These are phyloP conservation scores for Papilio gigon DNA, from an alignment of 2,888 invertebrate species.

Conservation along the genomic window DNA sequence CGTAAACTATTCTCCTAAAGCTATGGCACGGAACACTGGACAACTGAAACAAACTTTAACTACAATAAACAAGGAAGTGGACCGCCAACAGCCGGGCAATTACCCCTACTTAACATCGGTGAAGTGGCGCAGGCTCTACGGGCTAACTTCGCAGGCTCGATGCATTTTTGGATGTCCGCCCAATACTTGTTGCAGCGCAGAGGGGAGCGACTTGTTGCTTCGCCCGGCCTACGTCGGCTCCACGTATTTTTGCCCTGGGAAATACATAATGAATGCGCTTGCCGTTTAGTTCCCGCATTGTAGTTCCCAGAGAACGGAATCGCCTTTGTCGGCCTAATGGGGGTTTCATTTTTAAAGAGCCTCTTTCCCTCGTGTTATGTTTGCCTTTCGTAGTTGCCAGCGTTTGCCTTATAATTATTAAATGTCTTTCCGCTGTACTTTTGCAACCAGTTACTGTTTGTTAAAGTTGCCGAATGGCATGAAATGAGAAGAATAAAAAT, in stretches of 20 bases:
- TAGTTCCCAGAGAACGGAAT: slow-evolving; percentile 59
- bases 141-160: slow-evolving; percentile 68
- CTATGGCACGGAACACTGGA: background rate
- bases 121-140: slow-evolving; percentile 52
- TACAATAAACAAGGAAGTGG: slow-evolving; percentile 29
- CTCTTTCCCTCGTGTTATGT: slow-evolving; percentile 27
- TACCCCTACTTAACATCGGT: slow-evolving; percentile 54
- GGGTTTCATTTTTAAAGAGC: slow-evolving; percentile 52
- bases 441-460: background rate
- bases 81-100: slow-evolving; percentile 43
- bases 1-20: background rate
- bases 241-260: slow-evolving; percentile 73
- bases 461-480: background rate
- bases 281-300: slow-evolving; percentile 67
- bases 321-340: slow-evolving; percentile 47
- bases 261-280: slow-evolving; percentile 80
- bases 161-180: slow-evolving; percentile 82
- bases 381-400: slow-evolving; percentile 8
- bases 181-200: slow-evolving; percentile 78
- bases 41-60: slow-evolving; percentile 35
- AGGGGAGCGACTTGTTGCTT: slow-evolving; percentile 75
- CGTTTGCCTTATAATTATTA: slow-evolving; percentile 22
- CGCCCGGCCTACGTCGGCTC: slow-evolving; percentile 56
- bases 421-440: background rate
- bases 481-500: background rate